A percentile compares a stretch with the other conserved stretches of the same genome.
phyloP scores from a whole-genome alignment of 2,113 vertebrate species.

The Ascaphus truei region DNA sequence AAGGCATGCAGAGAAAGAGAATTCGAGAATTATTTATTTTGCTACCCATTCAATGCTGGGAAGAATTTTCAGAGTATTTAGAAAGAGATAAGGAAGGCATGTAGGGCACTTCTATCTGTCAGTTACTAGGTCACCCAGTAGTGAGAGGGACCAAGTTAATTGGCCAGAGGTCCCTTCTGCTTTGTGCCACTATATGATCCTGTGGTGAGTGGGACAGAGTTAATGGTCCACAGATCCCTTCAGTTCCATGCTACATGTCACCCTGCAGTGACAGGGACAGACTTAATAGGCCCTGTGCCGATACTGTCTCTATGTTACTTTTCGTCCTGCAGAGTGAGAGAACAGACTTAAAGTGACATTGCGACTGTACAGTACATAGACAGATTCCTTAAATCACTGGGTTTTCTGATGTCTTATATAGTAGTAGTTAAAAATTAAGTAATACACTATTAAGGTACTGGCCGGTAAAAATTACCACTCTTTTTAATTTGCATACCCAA shows the following conservation, averaged over 20 bases:
- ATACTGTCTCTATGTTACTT: not conserved
- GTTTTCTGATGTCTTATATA: too few species aligned
- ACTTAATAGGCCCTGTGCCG: not conserved
- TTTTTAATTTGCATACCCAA: too few species aligned
- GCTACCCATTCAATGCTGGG: not conserved
- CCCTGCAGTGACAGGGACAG: not conserved
- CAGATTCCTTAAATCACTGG: too few species aligned
- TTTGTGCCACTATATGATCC: not conserved
- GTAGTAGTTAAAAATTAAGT: too few species aligned
- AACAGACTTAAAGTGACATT: not conserved
- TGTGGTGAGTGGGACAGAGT: not conserved
- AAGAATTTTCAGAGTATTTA: not conserved
- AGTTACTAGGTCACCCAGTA: not conserved
- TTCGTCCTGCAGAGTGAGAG: not conserved
- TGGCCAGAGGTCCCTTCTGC: not conserved
- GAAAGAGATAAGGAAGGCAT: not conserved
- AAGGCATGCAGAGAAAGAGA: not conserved
- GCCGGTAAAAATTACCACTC: too few species aligned
- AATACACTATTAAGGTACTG: too few species aligned
- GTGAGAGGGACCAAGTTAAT: not conserved
- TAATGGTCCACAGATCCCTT: constrained; percentile 11
- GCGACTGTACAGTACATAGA: too few species aligned
- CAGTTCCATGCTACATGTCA: not conserved
- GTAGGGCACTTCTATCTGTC: not conserved
- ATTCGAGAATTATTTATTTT: not conserved